Base-by-base conservation (phyloP, 2,797 vertebrate species). In the Pangasius djambal region DNA sequence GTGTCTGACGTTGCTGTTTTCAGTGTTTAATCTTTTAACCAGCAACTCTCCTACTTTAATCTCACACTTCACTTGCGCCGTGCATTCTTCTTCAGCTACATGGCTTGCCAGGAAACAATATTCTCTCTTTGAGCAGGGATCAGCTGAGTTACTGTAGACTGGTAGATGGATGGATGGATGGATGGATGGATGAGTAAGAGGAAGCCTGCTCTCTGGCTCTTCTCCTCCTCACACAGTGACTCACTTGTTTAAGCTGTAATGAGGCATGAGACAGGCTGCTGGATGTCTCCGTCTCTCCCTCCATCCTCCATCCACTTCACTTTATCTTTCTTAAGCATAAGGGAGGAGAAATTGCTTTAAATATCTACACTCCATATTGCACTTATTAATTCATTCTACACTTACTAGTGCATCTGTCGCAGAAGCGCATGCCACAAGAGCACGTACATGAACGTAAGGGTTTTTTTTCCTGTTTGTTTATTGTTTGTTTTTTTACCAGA, bases 241-340 rank as follows among this genome's bases (percentile, higher is more conserved):
- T 86, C 61, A 87, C 86, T 91, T 81, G 40, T 89, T 89, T 85
- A 86, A 52, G 83, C 85, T 84, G 70, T 87, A 89, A 89, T 92
- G 91, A 90, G 40, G 70, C 86, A 57, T 90, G 85, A 44, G 91
- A 88, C 90, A 88, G 88, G 84, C 78, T 70, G 89, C 57, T 88
- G 74, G 86, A 85, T 79, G 82, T 90, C 85, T 90, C 75, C 83
- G 85, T 92, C 82, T 86, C 57, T 81, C 77, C 34, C 81, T 67
- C 83, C 40, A 20, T 82, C 34, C 81, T 67, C 83, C 40, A n/a
- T 78, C 79, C 25, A 40, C 9, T 70, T 74, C 67, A 28, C 34
- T 72, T 25, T 28, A 61, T 75, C 67, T 37, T 59, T 88, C 61
- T 88, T 78, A 88, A 65, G 79, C 6, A 34, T n/a, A 83, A 72